Conservation (phyloP, 2,797 vertebrate genomes). For the Labeo calbasu region DNA sequence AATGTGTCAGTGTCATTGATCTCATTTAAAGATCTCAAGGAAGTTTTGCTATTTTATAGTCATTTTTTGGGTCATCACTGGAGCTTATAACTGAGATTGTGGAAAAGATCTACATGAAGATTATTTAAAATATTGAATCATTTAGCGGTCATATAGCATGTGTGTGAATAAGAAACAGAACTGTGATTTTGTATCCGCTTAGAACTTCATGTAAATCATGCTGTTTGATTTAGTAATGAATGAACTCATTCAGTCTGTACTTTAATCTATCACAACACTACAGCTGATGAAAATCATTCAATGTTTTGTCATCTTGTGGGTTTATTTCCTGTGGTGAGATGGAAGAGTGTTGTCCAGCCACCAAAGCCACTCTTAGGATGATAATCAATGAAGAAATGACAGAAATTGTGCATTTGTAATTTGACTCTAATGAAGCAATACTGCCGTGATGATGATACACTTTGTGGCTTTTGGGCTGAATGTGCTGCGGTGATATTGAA, state of each 20-base stretch:
- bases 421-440: slow-evolving; percentile 14
- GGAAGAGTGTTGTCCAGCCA: slow-evolving; percentile 26
- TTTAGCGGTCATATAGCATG: neutral
- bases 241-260: neutral
- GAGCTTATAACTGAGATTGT: neutral
- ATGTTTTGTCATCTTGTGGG: slow-evolving; percentile 26
- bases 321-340: slow-evolving; percentile 28
- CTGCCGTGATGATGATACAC: neutral
- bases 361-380: slow-evolving; percentile 2
- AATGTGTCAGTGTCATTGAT: neutral
- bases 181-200: neutral
- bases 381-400: slow-evolving; percentile 23
- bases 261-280: slow-evolving; percentile 1
- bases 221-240: neutral
- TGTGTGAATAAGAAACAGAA: neutral
- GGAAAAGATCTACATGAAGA: neutral
- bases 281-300: slow-evolving; percentile 13
- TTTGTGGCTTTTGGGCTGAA: slow-evolving; percentile 4
- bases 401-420: slow-evolving; percentile 1
- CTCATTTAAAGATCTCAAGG: neutral
- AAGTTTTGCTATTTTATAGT: neutral
- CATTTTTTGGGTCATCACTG: neutral
- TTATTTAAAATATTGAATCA: neutral
- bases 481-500: neutral
- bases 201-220: neutral